Base-by-base conservation (phyloP, 2,797 vertebrate genomes). In the Lepilemur ruficaudatus region DNA sequence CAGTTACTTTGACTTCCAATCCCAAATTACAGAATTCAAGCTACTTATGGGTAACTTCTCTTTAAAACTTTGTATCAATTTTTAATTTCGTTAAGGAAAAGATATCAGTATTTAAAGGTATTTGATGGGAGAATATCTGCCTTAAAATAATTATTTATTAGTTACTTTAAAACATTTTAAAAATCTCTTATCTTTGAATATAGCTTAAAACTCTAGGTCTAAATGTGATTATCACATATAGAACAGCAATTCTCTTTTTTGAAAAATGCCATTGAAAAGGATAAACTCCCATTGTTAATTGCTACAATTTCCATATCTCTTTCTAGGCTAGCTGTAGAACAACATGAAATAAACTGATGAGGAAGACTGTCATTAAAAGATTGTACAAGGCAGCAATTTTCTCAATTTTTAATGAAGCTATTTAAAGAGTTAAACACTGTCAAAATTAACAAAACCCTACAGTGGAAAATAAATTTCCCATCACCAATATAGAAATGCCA, bases 401-500 rank as follows among this genome's bases (percentile, higher is more conserved):
- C 43, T 92, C 18, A 38, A 67, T 93, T 96, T 90, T 87, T 93
- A 91, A 95, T 35, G 38, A 82, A 59, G 35, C 46, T 72, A 65
- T 32, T 92, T 69, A 86, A 55, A 91, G 70, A 84, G 57, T 46
- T 73, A 61, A 83, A 94, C 18, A 75, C 10, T 48, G 57, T 65
- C 55, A 80, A 69, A 96, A 94, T 86, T 78, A 69, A 84, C 38
- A 82, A 95, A 70, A 76, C 18, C 30, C 10, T 86, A 72, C 32
- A 80, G 94, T n/a, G 32, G 43, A 86, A 96, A 96, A 85, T 57
- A 89, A 75, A 89, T 92, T 79, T 91, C 28, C 20, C 30, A 83
- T 70, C 83, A 94, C 23, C 88, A 96, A 63, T 85, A 52, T 91
- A 73, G 67, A 30, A 59, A 38, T 78, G 57, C 38, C 63, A 96